Base-by-base conservation (phyloP, 2,797 vertebrate species). In the Brotula barbata region DNA sequence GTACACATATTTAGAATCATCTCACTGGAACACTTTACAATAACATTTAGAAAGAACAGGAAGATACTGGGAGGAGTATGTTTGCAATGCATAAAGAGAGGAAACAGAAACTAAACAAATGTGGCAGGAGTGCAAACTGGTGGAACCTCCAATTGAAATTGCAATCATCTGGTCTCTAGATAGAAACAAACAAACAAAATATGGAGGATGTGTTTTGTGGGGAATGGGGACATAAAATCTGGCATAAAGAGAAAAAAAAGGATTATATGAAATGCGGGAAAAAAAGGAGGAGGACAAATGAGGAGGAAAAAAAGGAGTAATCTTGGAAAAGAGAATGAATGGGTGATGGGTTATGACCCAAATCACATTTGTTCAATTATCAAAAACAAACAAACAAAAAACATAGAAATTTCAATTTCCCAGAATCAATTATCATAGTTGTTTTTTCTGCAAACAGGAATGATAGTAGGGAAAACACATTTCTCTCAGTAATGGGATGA, bases 31-130 rank as follows among this genome's bases (percentile, higher is more conserved):
- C 92, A 93, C 91, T 92, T 92, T 92, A 93, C 92, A 92, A 91
- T 92, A 92, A 93, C 92, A 93, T 91, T 93, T 91, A 93, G 89
- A 92, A 92, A 93, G 90, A 92, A 92, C 91, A 92, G 89, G 90
- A 85, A 89, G 90, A 88, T 89, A 89, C 84, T 82, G 89, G 87
- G 89, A 80, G 82, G 83, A 80, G 78, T 75, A 84, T 85, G 81
- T 43, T 73, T 65, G 74, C 58, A 77, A 87, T 83, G 71, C 73
- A 73, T 47, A 69, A 60, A 64, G 71, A 71, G 77, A 66, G 20
- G n/a, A 34, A 56, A 58, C 42, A 31, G 46, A 83, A 89, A 85
- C 45, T 52, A 65, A 75, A 87, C 73, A 41, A 73, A 87, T 47
- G 2, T 58, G 71, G 78, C 61, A 55, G 68, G 37, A 68, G 51